These are phyloP conservation scores for western clawed frog (Xenopus tropicalis) DNA, from an alignment of 2,113 vertebrate species.

Conservation along the genomic window UCB_Xtro_10.0 CM004449.2:129992501-129993000, in stretches of 20 bases:
- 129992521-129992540: constrained; percentile 48
- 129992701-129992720: no score
- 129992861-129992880: not conserved
- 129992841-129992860: no score
- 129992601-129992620: not conserved
- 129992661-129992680: not conserved
- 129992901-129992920: constrained; percentile 98
- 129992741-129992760: no score
- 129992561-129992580: constrained; percentile 34
- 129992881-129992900: constrained; percentile 82
- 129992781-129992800: no score
- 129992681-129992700: no score
- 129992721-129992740: no score
- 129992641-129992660: not conserved
- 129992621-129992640: not conserved
- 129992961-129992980: constrained; percentile 98
- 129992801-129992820: no score
- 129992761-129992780: no score
- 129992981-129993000: constrained; percentile 97
- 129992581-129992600: constrained; percentile 18
- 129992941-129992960: constrained; percentile 92
- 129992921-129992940: constrained; percentile 97
- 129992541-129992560: constrained; percentile 49
- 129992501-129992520: constrained; percentile 50
- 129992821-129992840: no score